Percentiles rank a stretch among this genome's conserved stretches.
Evolutionary conservation across 37 sponge, comb jelly and placozoan genomes (phyloP).

Genomic region (Cladorhizidae sp.): DNA sequence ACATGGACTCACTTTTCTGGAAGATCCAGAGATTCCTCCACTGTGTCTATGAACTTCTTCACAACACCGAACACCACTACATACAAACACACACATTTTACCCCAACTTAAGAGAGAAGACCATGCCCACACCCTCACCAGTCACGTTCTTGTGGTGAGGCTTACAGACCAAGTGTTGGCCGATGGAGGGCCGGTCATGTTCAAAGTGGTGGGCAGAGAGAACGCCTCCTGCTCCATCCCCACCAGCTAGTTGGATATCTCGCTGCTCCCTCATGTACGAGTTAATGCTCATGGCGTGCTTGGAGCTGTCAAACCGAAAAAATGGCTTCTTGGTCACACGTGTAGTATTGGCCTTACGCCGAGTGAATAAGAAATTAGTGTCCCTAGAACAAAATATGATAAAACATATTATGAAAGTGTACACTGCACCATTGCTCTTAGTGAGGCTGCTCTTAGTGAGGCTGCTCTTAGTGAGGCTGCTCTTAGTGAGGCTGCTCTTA

Average conservation of each 20-base stretch:
- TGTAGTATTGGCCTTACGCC: background rate
- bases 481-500: too few relatives aligned
- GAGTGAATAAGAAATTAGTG: slow-evolving; percentile 13
- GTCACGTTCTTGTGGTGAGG: slow-evolving; percentile 64
- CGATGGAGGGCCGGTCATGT: slow-evolving; percentile 42
- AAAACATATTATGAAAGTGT: too few relatives aligned
- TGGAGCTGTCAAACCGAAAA: slow-evolving; percentile 82
- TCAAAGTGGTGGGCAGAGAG: slow-evolving; percentile 15
- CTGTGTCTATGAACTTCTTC: slow-evolving; percentile 43
- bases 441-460: too few relatives aligned
- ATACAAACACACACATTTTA: background rate
- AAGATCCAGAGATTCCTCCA: slow-evolving; percentile 46
- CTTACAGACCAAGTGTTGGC: slow-evolving; percentile 69
- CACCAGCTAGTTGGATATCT: slow-evolving; percentile 33
- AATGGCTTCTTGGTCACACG: slow-evolving; percentile 46
- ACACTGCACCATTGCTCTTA: too few relatives aligned
- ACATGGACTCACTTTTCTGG: slow-evolving; percentile 41
- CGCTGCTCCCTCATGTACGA: slow-evolving; percentile 84
- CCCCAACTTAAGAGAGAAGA: background rate
- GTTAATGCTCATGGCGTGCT: slow-evolving; percentile 77
- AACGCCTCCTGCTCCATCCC: slow-evolving; percentile 1
- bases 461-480: too few relatives aligned
- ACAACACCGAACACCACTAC: slow-evolving; percentile 47
- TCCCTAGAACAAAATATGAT: too few relatives aligned
- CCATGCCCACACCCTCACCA: slow-evolving; percentile 13